These are phyloP conservation scores for Philhelius pedissequus DNA, from an alignment of 2,888 invertebrate genomes.

Conservation along the genomic window DNA sequence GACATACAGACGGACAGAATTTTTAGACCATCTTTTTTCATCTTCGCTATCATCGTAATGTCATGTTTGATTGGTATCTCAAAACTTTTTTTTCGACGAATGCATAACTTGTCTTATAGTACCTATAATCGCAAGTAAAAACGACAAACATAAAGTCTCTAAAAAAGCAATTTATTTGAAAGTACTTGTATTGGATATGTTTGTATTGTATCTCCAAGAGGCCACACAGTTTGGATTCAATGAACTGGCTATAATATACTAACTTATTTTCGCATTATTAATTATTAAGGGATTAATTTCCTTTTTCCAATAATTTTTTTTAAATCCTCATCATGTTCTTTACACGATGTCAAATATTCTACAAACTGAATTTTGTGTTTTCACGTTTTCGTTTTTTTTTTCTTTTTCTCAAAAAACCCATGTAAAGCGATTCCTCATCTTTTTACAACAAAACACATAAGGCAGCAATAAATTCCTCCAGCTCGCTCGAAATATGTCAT, in stretches of 20 bases:
- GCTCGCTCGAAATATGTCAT: conserved; percentile 33
- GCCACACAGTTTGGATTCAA: neutral
- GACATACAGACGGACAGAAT: too few species aligned
- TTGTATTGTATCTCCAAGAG: conserved; percentile 4
- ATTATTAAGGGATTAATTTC: too few species aligned
- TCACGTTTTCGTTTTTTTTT: neutral
- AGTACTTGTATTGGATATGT: too few species aligned
- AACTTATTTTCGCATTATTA: conserved; percentile 16
- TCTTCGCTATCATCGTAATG: too few species aligned
- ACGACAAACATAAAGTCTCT: neutral
- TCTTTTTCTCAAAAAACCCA: neutral
- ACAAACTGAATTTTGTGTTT: conserved; percentile 26
- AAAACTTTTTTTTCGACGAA: too few species aligned
- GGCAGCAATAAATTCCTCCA: conserved; percentile 19
- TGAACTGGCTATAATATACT: neutral
- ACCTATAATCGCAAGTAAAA: too few species aligned
- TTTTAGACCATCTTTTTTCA: too few species aligned
- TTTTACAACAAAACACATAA: conserved; percentile 25
- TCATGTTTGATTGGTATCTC: too few species aligned
- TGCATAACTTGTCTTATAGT: too few species aligned
- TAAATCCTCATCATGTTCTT: conserved; percentile 2
- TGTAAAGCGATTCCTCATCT: conserved; percentile 2
- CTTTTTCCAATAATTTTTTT: too few species aligned
- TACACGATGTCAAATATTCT: neutral
- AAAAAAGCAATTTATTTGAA: neutral